Percentiles rank a stretch among this genome's conserved stretches.
phyloP scores from a whole-genome alignment of 2,113 vertebrate genomes.

The Mohoua ochrocephala region DNA sequence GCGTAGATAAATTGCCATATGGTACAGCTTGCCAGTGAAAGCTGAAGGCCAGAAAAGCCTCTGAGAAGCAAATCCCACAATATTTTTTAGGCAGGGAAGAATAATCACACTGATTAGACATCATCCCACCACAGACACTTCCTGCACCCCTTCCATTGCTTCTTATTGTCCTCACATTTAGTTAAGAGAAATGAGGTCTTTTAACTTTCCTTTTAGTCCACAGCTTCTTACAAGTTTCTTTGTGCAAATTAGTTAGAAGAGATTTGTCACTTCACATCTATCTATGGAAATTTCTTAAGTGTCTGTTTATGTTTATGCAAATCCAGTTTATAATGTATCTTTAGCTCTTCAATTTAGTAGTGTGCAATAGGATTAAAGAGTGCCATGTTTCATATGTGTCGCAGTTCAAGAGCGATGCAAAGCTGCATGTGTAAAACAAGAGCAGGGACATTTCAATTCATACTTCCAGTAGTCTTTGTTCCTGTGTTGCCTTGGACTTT shows the following conservation, averaged over 20 bases:
- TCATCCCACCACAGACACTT: background rate
- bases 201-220: background rate
- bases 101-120: background rate
- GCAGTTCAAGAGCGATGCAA: background rate
- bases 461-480: background rate
- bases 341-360: background rate
- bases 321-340: background rate
- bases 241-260: background rate
- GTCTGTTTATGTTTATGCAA: background rate
- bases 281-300: background rate
- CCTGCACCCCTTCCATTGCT: background rate
- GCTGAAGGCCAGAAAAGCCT: background rate
- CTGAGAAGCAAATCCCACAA: background rate
- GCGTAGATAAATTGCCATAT: accelerated
- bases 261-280: background rate
- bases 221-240: background rate
- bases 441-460: background rate
- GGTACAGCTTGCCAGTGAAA: background rate
- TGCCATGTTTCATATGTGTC: background rate
- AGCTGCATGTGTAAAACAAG: background rate
- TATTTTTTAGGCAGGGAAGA: background rate
- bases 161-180: background rate
- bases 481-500: background rate
- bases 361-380: background rate
- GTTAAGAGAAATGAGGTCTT: background rate